Conservation (phyloP, 2,888 invertebrate species). For the Aproaerema taeniolella region DNA sequence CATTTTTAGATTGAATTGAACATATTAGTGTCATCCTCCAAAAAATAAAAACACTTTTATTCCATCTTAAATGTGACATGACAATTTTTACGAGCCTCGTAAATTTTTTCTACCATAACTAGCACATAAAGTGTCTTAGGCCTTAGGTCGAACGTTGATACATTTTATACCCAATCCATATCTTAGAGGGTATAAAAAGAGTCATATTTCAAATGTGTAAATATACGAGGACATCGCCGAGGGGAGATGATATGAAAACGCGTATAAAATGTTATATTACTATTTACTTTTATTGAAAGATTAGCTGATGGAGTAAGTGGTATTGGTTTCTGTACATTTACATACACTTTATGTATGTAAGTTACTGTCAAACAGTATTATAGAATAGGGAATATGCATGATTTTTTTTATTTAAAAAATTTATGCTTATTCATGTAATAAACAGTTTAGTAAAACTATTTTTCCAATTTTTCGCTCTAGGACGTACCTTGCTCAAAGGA, state of each 20-base stretch:
- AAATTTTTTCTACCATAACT: constrained; percentile 6
- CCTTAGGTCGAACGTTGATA: constrained; percentile 22
- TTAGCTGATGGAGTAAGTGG: constrained; percentile 29
- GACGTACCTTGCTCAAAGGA: no score
- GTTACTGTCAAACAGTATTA: no score
- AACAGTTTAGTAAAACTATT: no score
- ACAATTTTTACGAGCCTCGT: constrained; percentile 2
- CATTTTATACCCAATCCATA: constrained; percentile 66
- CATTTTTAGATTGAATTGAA: no score
- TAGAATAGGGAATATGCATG: no score
- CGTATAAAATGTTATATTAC: constrained; percentile 57
- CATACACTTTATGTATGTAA: no score
- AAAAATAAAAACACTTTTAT: no score
- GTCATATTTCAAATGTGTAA: constrained; percentile 66
- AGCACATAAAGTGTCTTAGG: constrained; percentile 3
- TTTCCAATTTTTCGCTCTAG: no score
- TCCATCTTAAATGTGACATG: constrained; percentile 4
- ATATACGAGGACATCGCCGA: constrained; percentile 45
- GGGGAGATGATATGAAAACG: constrained; percentile 25
- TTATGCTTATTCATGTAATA: no score
- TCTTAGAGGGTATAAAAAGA: constrained; percentile 53
- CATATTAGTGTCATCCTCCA: no score
- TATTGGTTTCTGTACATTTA: constrained; percentile 22
- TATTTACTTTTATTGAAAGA: constrained; percentile 43
- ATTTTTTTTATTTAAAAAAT: no score